These are phyloP conservation scores for Ptilonorhynchus violaceus DNA, from an alignment of 2,113 vertebrate species.

Conservation along the genomic window DNA sequence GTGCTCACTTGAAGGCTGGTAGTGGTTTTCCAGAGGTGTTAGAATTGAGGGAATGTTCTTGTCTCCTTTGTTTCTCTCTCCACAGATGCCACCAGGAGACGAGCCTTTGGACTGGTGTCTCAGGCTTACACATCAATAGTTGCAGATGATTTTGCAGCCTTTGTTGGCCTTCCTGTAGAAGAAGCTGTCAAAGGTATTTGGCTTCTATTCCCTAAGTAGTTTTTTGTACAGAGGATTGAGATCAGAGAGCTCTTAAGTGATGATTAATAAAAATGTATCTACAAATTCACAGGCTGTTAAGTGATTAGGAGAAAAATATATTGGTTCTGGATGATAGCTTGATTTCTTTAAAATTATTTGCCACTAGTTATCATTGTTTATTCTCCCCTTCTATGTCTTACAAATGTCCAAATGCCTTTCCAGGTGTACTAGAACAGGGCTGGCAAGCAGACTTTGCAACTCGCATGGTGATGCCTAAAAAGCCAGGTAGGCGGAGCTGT, in stretches of 20 bases:
- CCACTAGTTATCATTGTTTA: background rate
- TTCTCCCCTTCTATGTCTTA: background rate
- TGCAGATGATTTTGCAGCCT: conserved; percentile 92
- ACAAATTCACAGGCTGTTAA: background rate
- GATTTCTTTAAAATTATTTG: background rate
- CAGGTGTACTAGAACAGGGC: conserved; percentile 91
- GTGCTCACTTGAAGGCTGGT: background rate
- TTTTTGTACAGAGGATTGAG: too few relatives aligned
- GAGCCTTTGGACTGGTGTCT: conserved; percentile 90
- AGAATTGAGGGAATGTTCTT: background rate
- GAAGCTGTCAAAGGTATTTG: conserved; percentile 91
- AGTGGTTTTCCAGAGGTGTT: background rate
- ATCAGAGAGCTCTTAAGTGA: background rate
- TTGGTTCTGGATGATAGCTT: background rate
- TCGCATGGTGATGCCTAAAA: conserved; percentile 96
- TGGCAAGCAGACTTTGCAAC: conserved; percentile 94
- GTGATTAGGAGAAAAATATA: background rate
- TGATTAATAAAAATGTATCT: background rate
- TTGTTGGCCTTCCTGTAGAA: conserved; percentile 93
- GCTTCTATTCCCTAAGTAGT: background rate
- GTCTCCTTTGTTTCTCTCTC: background rate
- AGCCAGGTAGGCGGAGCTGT: conserved; percentile 88
- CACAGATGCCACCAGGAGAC: conserved; percentile 85
- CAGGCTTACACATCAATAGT: conserved; percentile 95
- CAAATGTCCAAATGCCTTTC: background rate